A percentile compares a stretch with the other conserved stretches of the same genome.
These are phyloP conservation scores for Parochlus steinenii DNA, from an alignment of 2,888 invertebrate genomes.

Conservation along the genomic window DNA sequence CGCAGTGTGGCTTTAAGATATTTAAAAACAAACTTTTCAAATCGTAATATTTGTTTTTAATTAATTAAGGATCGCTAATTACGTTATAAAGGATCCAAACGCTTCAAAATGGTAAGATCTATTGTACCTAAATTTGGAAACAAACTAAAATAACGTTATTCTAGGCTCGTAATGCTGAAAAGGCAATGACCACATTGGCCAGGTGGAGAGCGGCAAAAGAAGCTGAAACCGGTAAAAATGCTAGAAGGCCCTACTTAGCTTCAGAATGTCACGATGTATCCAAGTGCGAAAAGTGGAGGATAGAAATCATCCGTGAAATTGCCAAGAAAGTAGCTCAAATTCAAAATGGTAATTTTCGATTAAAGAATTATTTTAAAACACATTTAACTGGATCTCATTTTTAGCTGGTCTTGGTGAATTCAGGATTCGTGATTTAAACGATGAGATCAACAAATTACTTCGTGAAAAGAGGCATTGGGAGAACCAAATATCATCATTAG, in stretches of 20 bases:
- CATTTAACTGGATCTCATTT: slow-evolving; percentile 16
- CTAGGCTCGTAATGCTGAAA: slow-evolving; percentile 13
- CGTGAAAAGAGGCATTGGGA: slow-evolving; percentile 98
- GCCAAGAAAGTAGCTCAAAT: slow-evolving; percentile 98
- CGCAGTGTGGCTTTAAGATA: no score
- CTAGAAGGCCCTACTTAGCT: slow-evolving; percentile 82
- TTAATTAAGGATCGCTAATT: no score
- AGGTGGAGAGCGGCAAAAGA: slow-evolving; percentile 96
- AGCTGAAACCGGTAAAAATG: slow-evolving; percentile 73
- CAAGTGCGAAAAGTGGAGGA: slow-evolving; percentile 89
- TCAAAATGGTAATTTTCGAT: slow-evolving; percentile 59
- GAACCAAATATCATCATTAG: slow-evolving; percentile 83
- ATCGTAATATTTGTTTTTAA: no score
- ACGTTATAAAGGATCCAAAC: no score
- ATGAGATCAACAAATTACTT: slow-evolving; percentile 96
- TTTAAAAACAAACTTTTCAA: no score
- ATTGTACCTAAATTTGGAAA: no score
- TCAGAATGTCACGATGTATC: slow-evolving; percentile 85
- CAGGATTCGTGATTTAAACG: slow-evolving; percentile 91
- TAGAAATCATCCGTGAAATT: slow-evolving; percentile 93
- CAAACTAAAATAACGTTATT: no score
- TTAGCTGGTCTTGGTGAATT: slow-evolving; percentile 96
- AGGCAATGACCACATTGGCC: slow-evolving; percentile 83
- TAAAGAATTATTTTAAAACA: slow-evolving; percentile 3
- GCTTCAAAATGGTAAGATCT: no score